Base-by-base conservation (phyloP, 2,888 invertebrate genomes). In the Ectobius pallidus region DNA sequence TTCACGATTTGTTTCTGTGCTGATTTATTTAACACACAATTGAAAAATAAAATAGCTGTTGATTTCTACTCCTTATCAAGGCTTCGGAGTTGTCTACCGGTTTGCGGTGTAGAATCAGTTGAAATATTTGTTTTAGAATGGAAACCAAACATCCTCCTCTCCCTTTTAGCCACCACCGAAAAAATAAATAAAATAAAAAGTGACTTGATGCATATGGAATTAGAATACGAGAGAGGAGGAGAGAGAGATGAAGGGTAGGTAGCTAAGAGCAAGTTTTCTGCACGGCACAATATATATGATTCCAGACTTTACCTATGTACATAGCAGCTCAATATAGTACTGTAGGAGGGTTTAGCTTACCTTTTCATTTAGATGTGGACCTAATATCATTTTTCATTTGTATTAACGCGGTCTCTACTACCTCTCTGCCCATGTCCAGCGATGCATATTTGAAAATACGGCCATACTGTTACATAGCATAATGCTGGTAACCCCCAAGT, bases 371-470 rank as follows among this genome's bases (percentile, higher is more conserved):
- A 71, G 71, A 63, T 63, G 71, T 52, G 71, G 63, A 71, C 71
- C 71, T 71, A 71, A 71, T 71, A 71, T 62, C 71, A 71, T 71
- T 71, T 71, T 65, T 71, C 62, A 71, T 71, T 71, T 71, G 71
- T 71, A 71, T 71, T 71, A 71, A 71, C 71, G 71, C 20, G 16
- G 71, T n/a, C 32, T 32, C 61, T 46, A 52, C 18, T 34, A n/a
- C n/a, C n/a, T n/a, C n/a, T 27, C 46, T 34, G 22, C 34, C 49
- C 34, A 63, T 52, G 71, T 52, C 71, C 71, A 71, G 63, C 71
- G 71, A 71, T 71, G 71, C 71, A 71, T 71, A 71, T 71, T 71
- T 71, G 71, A 71, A 71, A 71, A 62, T 52, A 65, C 71, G 44
- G 65, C 44, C 65, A 65, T 65, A 20, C 65, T n/a, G 65, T 44